Base-by-base conservation (phyloP, 2,113 vertebrate species). In the Telmatochromis sp. region DNA sequence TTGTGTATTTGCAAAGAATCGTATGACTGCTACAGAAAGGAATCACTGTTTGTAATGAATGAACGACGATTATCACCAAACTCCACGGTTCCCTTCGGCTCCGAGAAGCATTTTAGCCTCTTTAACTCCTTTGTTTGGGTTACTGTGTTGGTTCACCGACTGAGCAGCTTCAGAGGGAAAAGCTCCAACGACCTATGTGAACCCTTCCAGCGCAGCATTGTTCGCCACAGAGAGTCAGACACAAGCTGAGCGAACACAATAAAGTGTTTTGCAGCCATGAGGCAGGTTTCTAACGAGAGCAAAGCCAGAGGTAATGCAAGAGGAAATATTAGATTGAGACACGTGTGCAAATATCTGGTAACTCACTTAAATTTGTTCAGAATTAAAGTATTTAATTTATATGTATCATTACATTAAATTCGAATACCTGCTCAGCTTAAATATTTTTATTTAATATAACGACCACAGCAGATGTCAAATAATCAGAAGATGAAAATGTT, bases 391-490 rank as follows among this genome's bases (percentile, higher is more conserved):
- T 37, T 37, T 5, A 1, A n/a, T 63, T 33, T 3, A 63, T 63
- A 9, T 63, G 6, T 12, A 63, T 35, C 31, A 7, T 19, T 11
- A 35, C 28, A 63, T 63, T 63, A 35, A 35, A 65, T 5, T n/a
- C 1, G 0, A 21, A 6, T 9, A 2, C 35, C 17, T 12, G 17
- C 33, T 65, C 60, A 65, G 31, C 10, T 40, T 42, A 42, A 42
- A 42, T 23, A 15, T 70, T 42, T 40, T 42, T 23, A 15, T 40
- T 42, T 70, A 70, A 42, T 70, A 42, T 23, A 37, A 65, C 33
- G 0, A 37, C 60, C 3, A 14, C 35, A 68, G 63, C 63, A 40
- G 35, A 1, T 45, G 13, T 73, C 13, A 45, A 15, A 45, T 45
- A 45, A 73, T 73, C 37, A 26, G 0, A 26, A 73, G 65, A 15